Conservation (phyloP, 1,140 invertebrate genomes). For the Drosophila neocordata region DNA sequence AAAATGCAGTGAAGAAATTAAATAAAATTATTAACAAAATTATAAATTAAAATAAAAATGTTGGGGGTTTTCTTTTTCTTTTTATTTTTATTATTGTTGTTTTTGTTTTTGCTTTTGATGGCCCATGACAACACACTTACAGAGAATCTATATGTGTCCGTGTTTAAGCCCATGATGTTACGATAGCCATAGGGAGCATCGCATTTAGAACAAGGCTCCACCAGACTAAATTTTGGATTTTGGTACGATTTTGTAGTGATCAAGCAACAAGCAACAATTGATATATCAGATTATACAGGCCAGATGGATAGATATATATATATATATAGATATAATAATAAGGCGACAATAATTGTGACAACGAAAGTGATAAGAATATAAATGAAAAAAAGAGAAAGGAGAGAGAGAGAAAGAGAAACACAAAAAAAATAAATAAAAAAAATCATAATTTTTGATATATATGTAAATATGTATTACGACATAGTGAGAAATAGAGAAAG, state of each 20-base stretch:
- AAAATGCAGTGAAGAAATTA: not conserved
- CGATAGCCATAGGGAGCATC: slow-evolving; percentile 95
- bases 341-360: slow-evolving; percentile 26
- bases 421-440: slow-evolving; percentile 39
- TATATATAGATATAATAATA: slow-evolving; percentile 28
- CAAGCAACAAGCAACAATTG: slow-evolving; percentile 45
- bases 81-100: not conserved
- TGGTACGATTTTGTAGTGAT: slow-evolving; percentile 1
- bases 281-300: slow-evolving; percentile 45
- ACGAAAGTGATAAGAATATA: slow-evolving; percentile 35
- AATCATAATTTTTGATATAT: slow-evolving; percentile 22
- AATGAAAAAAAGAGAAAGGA: slow-evolving; percentile 52
- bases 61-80: not conserved
- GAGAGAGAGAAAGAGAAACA: slow-evolving; percentile 47
- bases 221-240: slow-evolving; percentile 85
- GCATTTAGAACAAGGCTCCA: slow-evolving; percentile 87
- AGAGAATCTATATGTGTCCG: slow-evolving; percentile 89
- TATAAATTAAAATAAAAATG: slow-evolving; percentile 15
- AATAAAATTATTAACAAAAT: not conserved
- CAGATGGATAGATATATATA: slow-evolving; percentile 36
- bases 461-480: slow-evolving; percentile 15
- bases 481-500: not conserved
- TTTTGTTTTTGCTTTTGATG: not conserved
- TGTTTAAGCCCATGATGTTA: slow-evolving; percentile 94
- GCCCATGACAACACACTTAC: slow-evolving; percentile 87